phyloP scores from a whole-genome alignment of 1,140 invertebrate species.

The Dendrolimus kikuchii region DNA sequence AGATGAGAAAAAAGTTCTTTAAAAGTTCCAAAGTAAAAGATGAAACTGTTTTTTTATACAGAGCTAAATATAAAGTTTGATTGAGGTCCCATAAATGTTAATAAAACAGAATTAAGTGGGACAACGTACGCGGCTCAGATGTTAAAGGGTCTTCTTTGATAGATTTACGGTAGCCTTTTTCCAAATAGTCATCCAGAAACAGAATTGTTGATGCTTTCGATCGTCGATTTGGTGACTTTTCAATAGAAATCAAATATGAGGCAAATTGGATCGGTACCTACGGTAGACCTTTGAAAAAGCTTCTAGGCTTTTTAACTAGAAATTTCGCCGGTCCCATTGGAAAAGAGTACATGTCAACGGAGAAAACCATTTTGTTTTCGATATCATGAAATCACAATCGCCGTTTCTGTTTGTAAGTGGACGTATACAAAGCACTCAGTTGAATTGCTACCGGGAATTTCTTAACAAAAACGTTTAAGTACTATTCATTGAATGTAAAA shows the following conservation, averaged over 20 bases:
- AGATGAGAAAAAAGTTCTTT: too few species aligned
- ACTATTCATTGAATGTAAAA: too few species aligned
- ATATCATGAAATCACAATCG: conserved; percentile 19
- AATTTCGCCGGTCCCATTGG: conserved; percentile 12
- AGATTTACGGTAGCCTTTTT: conserved; percentile 2
- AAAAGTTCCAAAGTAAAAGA: too few species aligned
- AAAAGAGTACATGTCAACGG: conserved; percentile 13
- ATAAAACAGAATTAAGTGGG: too few species aligned
- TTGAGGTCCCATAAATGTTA: too few species aligned
- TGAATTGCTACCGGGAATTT: neutral
- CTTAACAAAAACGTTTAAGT: too few species aligned
- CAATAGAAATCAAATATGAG: conserved; percentile 28
- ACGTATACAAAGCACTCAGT: neutral
- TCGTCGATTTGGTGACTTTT: conserved; percentile 20
- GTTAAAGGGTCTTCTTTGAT: too few species aligned
- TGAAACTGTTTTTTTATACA: too few species aligned
- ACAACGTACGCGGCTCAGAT: too few species aligned
- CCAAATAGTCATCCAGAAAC: conserved; percentile 11
- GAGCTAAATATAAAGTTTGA: too few species aligned
- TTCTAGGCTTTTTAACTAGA: conserved; percentile 10
- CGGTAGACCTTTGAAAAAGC: conserved; percentile 5
- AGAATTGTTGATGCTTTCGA: conserved; percentile 25
- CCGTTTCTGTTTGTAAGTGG: neutral
- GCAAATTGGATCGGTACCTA: conserved; percentile 19
- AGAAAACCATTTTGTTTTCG: conserved; percentile 14